These are phyloP conservation scores for Melanotaenia duboulayi DNA, from an alignment of 2,113 vertebrate species.

Conservation along the genomic window DNA sequence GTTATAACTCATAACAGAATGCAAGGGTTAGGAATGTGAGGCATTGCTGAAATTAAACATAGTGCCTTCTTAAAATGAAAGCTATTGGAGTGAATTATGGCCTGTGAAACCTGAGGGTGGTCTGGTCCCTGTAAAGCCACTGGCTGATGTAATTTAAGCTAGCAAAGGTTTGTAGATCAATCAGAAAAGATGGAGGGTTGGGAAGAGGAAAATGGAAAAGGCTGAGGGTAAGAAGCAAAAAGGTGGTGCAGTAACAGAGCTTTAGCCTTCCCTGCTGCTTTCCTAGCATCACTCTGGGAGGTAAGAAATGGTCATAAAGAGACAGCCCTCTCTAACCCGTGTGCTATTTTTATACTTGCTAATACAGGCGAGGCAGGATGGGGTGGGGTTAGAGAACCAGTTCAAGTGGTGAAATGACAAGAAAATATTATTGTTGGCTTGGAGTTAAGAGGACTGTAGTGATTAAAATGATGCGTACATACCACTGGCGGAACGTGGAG, in stretches of 20 bases:
- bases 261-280: constrained; percentile 58
- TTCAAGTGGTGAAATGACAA: constrained; percentile 38
- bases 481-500: constrained; percentile 15
- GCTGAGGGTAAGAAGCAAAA: constrained; percentile 38
- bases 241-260: constrained; percentile 52
- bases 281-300: constrained; percentile 50
- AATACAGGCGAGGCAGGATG: constrained; percentile 38
- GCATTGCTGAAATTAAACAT: constrained; percentile 75
- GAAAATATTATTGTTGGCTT: constrained; percentile 66
- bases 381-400: constrained; percentile 22
- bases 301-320: constrained; percentile 70
- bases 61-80: constrained; percentile 72
- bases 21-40: constrained; percentile 14
- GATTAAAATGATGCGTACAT: constrained; percentile 30
- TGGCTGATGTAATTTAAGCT: constrained; percentile 77
- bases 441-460: constrained; percentile 25
- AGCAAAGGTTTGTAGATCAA: constrained; percentile 73
- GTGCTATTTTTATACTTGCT: constrained; percentile 66
- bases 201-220: constrained; percentile 33
- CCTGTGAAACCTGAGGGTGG: constrained; percentile 55
- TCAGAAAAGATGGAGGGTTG: constrained; percentile 50
- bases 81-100: constrained; percentile 76
- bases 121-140: constrained; percentile 62
- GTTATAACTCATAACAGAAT: constrained; percentile 77
- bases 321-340: constrained; percentile 43